A percentile compares a stretch with the other conserved stretches of the same genome.
Conservation (phyloP, 2,888 invertebrate species). For the Trichopria drosophilae region DNA sequence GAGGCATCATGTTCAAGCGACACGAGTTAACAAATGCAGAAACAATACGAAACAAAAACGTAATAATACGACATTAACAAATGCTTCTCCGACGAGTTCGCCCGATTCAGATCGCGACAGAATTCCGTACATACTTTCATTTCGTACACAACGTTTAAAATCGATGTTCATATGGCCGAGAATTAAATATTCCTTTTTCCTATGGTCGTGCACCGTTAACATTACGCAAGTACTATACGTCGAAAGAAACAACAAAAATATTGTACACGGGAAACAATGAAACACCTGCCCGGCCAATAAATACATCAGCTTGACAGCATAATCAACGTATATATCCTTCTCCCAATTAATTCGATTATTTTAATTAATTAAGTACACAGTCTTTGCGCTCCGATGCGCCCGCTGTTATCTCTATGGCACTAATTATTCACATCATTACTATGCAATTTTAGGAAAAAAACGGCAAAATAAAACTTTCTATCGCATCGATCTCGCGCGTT, state of each 20-base stretch:
- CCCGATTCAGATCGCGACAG: too few species aligned
- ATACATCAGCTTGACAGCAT: too few species aligned
- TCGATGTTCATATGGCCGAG: too few species aligned
- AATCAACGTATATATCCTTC: too few species aligned
- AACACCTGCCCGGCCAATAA: too few species aligned
- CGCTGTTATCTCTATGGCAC: conserved; percentile 56
- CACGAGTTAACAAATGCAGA: conserved; percentile 53
- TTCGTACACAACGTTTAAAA: too few species aligned
- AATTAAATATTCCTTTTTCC: background rate
- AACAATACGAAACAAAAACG: conserved; percentile 54
- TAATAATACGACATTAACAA: conserved; percentile 53
- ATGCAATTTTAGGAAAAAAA: conserved; percentile 20
- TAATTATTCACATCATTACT: conserved; percentile 55
- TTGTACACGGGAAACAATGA: conserved; percentile 25
- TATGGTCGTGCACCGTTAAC: background rate
- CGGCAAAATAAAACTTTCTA: conserved; percentile 19
- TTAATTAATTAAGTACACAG: conserved; percentile 57
- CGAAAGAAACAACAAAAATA: conserved; percentile 31
- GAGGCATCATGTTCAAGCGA: conserved; percentile 26
- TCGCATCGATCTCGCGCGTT: conserved; percentile 27
- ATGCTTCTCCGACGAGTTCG: conserved; percentile 35
- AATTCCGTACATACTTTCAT: too few species aligned
- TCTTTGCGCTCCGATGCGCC: conserved; percentile 48
- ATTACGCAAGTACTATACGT: conserved; percentile 7
- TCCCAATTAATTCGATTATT: too few species aligned